Base-by-base conservation (phyloP, 2,888 invertebrate species). In the Hydropsyche betteni region DNA sequence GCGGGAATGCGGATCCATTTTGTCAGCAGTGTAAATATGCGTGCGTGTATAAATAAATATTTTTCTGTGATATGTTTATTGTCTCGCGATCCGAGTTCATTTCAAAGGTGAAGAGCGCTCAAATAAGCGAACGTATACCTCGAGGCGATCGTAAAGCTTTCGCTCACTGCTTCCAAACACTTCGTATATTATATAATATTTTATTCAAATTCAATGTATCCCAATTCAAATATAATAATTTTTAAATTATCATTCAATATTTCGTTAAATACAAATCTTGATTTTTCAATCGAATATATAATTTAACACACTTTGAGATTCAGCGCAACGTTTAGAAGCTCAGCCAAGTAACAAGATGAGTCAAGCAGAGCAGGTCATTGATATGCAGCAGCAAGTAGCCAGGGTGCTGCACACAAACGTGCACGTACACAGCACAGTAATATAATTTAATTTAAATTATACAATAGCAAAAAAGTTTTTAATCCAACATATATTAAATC, bases 341-440 rank as follows among this genome's bases (percentile, higher is more conserved):
- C 64, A 64, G 64, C 64, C 64, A 64, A 64, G 64, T 64, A 64
- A 64, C 64, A 34, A 64, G 64, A 64, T 64, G 64, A 64, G 64
- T 64, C 64, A 64, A 64, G 64, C 64, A 64, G 64, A 64, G 64
- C 64, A 64, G 64, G 64, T 64, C 64, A 64, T 64, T 64, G 64
- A 64, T 64, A 64, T 64, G 64, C 64, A 64, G 64, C 55, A 64
- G 64, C 64, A 64, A 64, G 64, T 64, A 64, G 64, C 64, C 34
- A 5, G 24, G 36, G 64, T 36, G 64, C 12, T 64, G 36, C 64
- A 64, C 36, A 64, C 64, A 64, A 36, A 64, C 64, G n/a, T 7
- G n/a, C 36, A 64, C 64, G n/a, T n/a, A 64, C 64, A 36, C 55
- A n/a, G 3, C 58, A n/a, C 53, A n/a, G n/a, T 53, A 53, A 14